Base-by-base conservation (phyloP, 2,797 vertebrate genomes). In the Myotis daubentonii region DNA sequence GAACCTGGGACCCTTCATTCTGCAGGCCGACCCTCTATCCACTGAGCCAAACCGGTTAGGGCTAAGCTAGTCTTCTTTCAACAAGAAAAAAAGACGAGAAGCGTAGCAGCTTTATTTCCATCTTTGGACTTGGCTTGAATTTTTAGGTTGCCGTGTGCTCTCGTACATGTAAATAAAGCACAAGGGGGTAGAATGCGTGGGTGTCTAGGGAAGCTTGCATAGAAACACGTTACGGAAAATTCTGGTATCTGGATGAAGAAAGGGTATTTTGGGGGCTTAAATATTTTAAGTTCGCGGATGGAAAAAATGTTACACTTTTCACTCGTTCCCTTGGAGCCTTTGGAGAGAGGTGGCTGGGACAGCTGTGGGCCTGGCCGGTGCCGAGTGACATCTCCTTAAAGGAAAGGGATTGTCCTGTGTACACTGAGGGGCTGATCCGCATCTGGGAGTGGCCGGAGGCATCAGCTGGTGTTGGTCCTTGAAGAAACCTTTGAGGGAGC, bases 121-220 rank as follows among this genome's bases (percentile, higher is more conserved):
- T 60, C 11, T 86, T 93, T 89, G 83, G 74, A 79, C 89, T 97
- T 91, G 81, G 36, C 44, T 89, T 92, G 65, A 89, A 87, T 86
- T 95, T 96, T 89, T 80, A 57, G 47, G 76, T 84, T 92, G 68
- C 28, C 30, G 71, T 72, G n/a, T 95, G 78, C 60, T 81, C 96
- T 88, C 33, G 49, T 90, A 84, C 57, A 4, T 30, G 74, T 96
- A 97, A 86, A 93, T 79, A 86, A 74, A 88, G 41, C 47, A 38
- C 71, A 44, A 87, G 53, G 76, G 70, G 75, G 38, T 28, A 36
- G 71, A 70, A 13, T 33, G 22, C 4, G 10, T 33, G 57, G 47
- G 47, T 22, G 22, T 72, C 60, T 51, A 51, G 71, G 15, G 68
- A 79, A 76, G 65, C 83, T 71, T 70, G 19, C 53, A 19, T 36